Base-by-base conservation (phyloP, 1,140 invertebrate genomes). In the Ceratitis capitata region DNA sequence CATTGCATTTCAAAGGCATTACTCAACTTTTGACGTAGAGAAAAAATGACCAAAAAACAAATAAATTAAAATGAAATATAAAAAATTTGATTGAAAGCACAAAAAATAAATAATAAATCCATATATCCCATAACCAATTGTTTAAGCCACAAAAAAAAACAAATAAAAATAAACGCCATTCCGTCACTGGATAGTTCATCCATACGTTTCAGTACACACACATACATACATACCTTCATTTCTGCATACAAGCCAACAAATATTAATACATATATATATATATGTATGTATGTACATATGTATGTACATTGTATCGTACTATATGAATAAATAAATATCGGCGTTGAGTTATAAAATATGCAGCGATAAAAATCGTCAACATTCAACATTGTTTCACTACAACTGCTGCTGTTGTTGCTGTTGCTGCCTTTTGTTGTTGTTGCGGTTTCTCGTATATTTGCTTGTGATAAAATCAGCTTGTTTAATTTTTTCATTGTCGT, bases 261-360 rank as follows among this genome's bases (percentile, higher is more conserved):
- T n/a, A n/a, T n/a, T n/a, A n/a, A n/a, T n/a, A n/a, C n/a, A n/a
- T n/a, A n/a, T n/a, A n/a, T n/a, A n/a, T n/a, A n/a, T n/a, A n/a
- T n/a, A n/a, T n/a, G n/a, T n/a, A n/a, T n/a, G n/a, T 26, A 61
- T 26, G 10, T 61, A 61, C 56, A 9, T 61, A 1, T n/a, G 14
- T 78, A 78, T 23, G 26, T 26, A 78, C 39, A n/a, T 39, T n/a
- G 32, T n/a, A n/a, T n/a, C n/a, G n/a, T n/a, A n/a, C n/a, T n/a
- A n/a, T n/a, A n/a, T n/a, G n/a, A n/a, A n/a, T n/a, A n/a, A n/a
- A n/a, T n/a, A n/a, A n/a, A 78, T 78, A 45, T 78, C 69, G 69
- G 69, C 39, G 69, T 26, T 45, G 69, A 78, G 69, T 78, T 78
- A 78, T 78, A 78, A 78, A 78, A 78, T 78, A 78, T 78, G 69